Base-by-base conservation (phyloP, 2,113 vertebrate genomes). In the Oncorhynchus keta region DNA sequence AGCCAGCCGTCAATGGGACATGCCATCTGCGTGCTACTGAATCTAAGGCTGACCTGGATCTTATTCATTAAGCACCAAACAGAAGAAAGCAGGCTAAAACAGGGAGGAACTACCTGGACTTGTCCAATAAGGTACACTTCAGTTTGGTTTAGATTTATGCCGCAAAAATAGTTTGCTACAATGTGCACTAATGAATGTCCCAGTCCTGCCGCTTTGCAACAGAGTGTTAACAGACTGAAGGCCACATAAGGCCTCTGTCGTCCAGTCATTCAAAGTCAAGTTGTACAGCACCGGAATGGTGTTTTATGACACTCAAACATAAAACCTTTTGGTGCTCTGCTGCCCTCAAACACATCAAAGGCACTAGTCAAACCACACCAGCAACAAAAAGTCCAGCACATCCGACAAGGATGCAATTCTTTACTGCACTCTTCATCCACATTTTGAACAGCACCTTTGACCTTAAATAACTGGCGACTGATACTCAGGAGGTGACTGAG, bases 321-420 rank as follows among this genome's bases (percentile, higher is more conserved):
- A 35, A 68, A 39, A 16, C 32, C 30, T 68, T 28, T 68, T 68
- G 67, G 30, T 68, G 67, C 20, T 55, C 51, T 35, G 32, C 30
- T 68, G 30, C 67, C 30, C 67, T 68, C 28, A 55, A 55, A 28
- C 67, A 68, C 67, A 68, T 68, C 67, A 68, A 68, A 68, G 67
- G 67, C 13, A 8, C 30, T 18, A 35, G 32, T 68, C 16, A 18
- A 16, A 67, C 65, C 67, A 68, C 13, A 68, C 30, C 18, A 35
- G 5, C 30, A 14, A 67, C 65, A 68, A n/a, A 68, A 14, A 68
- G 32, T 18, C 51, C 51, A 68, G 14, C 30, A 32, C 30, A 4
- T n/a, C 67, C 20, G 32, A 68, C 62, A 68, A 68, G 32, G 67
- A 32, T 1, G 30, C 13, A 18, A 39, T 18, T 20, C 67, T 11